A percentile compares a stretch with the other conserved stretches of the same genome.
Conservation (phyloP, 1,140 invertebrate species). For the Diplogasteroides magnus region DNA sequence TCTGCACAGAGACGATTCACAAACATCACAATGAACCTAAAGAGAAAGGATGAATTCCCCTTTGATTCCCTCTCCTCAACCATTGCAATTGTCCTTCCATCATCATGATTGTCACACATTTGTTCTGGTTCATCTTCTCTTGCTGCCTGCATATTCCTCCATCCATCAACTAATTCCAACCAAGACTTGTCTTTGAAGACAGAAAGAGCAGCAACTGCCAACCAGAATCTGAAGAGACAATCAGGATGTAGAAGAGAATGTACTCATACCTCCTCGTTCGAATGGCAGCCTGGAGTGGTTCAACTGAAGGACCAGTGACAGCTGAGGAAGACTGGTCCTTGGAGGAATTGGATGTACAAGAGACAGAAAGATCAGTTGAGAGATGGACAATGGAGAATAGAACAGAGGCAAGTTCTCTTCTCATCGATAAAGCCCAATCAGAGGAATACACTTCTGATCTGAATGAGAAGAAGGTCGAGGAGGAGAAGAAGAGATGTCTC, state of each 20-base stretch:
- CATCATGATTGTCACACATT: constrained; percentile 91
- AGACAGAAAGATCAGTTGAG: constrained; percentile 26
- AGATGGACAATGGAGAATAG: constrained; percentile 19
- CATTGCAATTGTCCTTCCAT: constrained; percentile 84
- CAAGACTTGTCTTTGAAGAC: constrained; percentile 60
- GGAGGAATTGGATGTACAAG: constrained; percentile 13
- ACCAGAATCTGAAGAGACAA: constrained; percentile 63
- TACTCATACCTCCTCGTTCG: background rate
- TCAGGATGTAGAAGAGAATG: background rate
- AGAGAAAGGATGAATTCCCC: too few relatives aligned
- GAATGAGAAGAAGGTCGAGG: background rate
- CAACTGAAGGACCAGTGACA: too few relatives aligned
- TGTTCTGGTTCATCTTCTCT: constrained; percentile 52
- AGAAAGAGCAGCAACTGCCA: constrained; percentile 83
- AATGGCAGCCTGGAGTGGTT: background rate
- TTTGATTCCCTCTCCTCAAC: background rate
- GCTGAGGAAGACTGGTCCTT: too few relatives aligned
- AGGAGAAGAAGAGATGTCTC: constrained; percentile 2
- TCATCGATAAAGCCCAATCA: constrained; percentile 75
- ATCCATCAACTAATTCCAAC: constrained; percentile 65
- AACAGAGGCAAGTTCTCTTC: constrained; percentile 75
- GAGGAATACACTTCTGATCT: constrained; percentile 14
- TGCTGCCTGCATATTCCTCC: constrained; percentile 63
- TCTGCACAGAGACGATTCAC: constrained; percentile 73
- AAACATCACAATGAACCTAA: constrained; percentile 75